Percentiles rank a stretch among this genome's conserved stretches.
These are phyloP conservation scores for Megaceryle torquata DNA, from an alignment of 2,113 vertebrate genomes.

Conservation along the genomic window DNA sequence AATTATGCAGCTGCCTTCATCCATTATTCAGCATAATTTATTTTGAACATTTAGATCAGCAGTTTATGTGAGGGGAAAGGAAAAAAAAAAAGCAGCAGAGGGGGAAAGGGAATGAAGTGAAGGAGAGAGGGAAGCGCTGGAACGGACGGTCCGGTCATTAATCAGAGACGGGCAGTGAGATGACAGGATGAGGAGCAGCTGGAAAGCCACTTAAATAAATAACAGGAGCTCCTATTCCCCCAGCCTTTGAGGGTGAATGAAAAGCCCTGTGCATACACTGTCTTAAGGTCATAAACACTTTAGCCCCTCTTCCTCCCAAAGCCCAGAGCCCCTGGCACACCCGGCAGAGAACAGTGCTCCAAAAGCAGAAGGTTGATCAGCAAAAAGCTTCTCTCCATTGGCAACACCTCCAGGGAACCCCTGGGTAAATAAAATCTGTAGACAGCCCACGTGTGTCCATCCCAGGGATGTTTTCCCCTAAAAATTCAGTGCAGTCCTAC, in stretches of 20 bases:
- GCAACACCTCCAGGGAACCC: neutral
- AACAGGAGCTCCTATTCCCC: neutral
- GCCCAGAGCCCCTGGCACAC: neutral
- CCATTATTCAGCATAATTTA: slow-evolving; percentile 79
- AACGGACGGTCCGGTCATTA: neutral
- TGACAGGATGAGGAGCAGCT: slow-evolving; percentile 1
- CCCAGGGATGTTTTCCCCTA: rapidly evolving
- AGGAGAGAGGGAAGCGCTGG: slow-evolving; percentile 5
- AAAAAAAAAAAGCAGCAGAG: neutral
- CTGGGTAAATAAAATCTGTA: neutral
- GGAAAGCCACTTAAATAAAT: slow-evolving; percentile 18
- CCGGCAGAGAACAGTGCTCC: neutral
- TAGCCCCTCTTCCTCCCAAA: neutral
- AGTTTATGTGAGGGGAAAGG: slow-evolving; percentile 36
- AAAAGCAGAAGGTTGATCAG: neutral
- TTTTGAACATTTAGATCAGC: slow-evolving; percentile 74
- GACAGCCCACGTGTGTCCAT: rapidly evolving
- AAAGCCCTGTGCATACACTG: neutral
- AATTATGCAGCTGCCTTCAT: slow-evolving; percentile 75
- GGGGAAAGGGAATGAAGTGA: slow-evolving; percentile 20
- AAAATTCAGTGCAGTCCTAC: neutral
- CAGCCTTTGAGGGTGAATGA: neutral
- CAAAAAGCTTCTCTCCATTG: neutral
- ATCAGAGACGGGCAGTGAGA: slow-evolving; percentile 3
- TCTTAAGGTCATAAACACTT: neutral